These are phyloP conservation scores for Anhinga rufa DNA, from an alignment of 2,113 vertebrate species.

Conservation along the genomic window DNA sequence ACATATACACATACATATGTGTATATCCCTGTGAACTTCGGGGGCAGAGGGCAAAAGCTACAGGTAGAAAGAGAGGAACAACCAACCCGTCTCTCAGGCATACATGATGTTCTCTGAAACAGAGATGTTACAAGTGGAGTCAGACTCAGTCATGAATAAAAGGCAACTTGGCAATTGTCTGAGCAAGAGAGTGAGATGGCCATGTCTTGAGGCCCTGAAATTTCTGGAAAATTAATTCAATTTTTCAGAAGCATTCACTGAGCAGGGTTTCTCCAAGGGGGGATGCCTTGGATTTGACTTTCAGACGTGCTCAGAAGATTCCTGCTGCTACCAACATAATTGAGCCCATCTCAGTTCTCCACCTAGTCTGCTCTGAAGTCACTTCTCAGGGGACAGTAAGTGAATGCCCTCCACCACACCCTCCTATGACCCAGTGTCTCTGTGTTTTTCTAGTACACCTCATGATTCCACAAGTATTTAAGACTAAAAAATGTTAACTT, in stretches of 20 bases:
- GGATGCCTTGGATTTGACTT: not conserved
- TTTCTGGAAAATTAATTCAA: not conserved
- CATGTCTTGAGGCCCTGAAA: not conserved
- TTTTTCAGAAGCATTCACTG: not conserved
- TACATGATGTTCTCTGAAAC: not conserved
- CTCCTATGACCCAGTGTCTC: not conserved
- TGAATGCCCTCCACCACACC: not conserved
- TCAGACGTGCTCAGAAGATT: not conserved
- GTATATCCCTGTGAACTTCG: accelerated
- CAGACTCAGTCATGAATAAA: not conserved
- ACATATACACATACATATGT: not conserved
- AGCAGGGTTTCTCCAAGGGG: not conserved
- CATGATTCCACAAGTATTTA: not conserved
- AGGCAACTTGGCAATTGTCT: not conserved
- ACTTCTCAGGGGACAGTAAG: not conserved
- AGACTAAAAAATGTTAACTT: not conserved
- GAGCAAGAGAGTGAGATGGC: not conserved
- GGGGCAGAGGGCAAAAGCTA: not conserved
- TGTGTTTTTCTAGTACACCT: not conserved
- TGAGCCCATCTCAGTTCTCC: not conserved
- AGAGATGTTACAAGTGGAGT: not conserved
- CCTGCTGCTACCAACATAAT: not conserved
- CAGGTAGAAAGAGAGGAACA: not conserved
- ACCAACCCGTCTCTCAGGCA: not conserved
- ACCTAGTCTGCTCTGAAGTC: not conserved